Evolutionary conservation across 2,888 invertebrate genomes (phyloP), one percentile per base, ranked within the genome.

Genomic region (Antheraea assamensis): DNA sequence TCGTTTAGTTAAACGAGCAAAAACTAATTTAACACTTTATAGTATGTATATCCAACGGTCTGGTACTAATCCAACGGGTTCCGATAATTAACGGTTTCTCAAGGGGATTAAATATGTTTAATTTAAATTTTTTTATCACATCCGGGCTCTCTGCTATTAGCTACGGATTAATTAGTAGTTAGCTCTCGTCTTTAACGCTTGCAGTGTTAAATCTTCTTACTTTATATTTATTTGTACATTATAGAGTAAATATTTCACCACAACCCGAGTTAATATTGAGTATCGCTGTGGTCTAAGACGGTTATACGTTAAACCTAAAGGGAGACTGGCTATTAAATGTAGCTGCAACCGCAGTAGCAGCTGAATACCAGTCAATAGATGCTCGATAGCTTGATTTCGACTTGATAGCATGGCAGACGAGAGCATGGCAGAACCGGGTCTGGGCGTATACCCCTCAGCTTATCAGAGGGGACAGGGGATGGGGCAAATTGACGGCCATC

Each of bases 21-120:
- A 68, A 35, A 68, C 68, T 68, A 68, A 68, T 68, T 35, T n/a
- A 21, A 21, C 35, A 35, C 21, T 35, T 68, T 13, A 7, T 35
- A 31, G 68, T 68, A 52, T 15, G 52, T 52, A 35, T n/a, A 68
- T 68, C 68, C 68, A 21, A 68, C 68, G 35, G 68, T 21, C 68
- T 68, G 35, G 31, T 35, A 10, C 68, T 68, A 68, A 68, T 35
- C 68, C 68, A 35, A 35, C 68, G 68, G 35, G 24, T 68, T 35
- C 68, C 68, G 31, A 68, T 68, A 68, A 68, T 31, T 68, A 68
- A 68, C 35, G 35, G 35, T 35, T 35, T 68, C 35, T 68, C 31
- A n/a, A 68, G 35, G 19, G 68, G 35, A 68, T 68, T 35, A 31
- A 35, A 35, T 66, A 66, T 24, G n/a, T 58, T 24, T 24, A 21